Evolutionary conservation across 2,113 vertebrate genomes (phyloP).

Genomic region (Platysteira castanea): DNA sequence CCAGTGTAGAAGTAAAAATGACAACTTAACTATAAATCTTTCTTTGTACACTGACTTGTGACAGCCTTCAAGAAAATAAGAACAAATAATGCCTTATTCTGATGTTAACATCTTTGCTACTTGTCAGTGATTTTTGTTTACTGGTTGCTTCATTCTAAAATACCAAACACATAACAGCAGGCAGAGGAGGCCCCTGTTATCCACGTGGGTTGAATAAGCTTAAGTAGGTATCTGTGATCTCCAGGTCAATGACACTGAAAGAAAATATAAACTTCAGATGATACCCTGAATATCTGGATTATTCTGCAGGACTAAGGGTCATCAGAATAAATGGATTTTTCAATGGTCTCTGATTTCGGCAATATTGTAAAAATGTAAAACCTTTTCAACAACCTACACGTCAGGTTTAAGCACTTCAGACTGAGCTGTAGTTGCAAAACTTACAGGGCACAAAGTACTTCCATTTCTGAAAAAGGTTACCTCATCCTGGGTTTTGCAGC

Average conservation of each 20-base stretch:
- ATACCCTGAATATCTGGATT: neutral
- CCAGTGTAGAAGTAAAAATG: neutral
- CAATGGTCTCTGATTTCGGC: neutral
- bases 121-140: neutral
- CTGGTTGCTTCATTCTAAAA: neutral
- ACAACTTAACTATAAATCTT: neutral
- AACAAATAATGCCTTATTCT: slow-evolving; percentile 13
- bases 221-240: neutral
- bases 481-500: neutral
- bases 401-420: neutral
- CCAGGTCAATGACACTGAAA: neutral
- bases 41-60: neutral
- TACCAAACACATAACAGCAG: neutral
- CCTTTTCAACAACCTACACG: neutral
- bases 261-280: neutral
- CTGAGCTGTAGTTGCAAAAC: neutral
- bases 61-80: slow-evolving; percentile 45
- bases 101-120: slow-evolving; percentile 8
- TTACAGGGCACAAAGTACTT: neutral
- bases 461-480: neutral
- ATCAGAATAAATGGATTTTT: neutral
- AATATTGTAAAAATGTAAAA: neutral
- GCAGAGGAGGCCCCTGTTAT: neutral
- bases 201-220: neutral
- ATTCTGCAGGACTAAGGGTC: neutral